Evolutionary conservation across 2,797 vertebrate species (phyloP), one percentile per base, ranked within the genome.

Genomic region (Botia almorhae): DNA sequence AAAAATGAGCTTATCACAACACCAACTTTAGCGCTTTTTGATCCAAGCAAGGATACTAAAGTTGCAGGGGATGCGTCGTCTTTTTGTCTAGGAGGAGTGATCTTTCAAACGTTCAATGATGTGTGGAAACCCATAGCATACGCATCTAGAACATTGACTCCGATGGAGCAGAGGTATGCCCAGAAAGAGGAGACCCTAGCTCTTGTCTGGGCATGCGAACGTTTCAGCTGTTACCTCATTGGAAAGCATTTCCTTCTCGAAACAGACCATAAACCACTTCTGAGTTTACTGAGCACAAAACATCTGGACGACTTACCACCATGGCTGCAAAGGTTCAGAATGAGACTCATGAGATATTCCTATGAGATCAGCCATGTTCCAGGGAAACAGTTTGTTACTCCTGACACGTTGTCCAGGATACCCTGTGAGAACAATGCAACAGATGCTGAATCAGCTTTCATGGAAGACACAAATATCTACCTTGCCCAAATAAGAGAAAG

Each of bases 381-480:
- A 29, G 67, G 21, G 7, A 69, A 69, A 69, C 36, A 39, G 6
- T 39, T 39, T 8, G 7, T 8, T 7, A 39, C 23, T 29, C 16
- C 23, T 17, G 21, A 29, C 7, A 29, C 0, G 16, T 8, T 69
- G 0, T 29, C 23, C 8, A 29, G 23, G 14, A 51, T 51, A 4
- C 46, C 67, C 48, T 53, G 23, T n/a, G 12, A 0, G 10, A 53
- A 17, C 0, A 2, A 70, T 12, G 48, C 10, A 33, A 33, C 4
- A 5, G 23, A 33, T 70, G 16, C 23, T 69, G 48, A 69, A 16
- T 29, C 48, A 69, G 7, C 48, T 70, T 14, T 69, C 10, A 53
- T 69, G 46, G 48, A 51, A 69, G 46, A 69, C 8, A 51, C 8
- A 69, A 51, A 51, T 53, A n/a, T 69, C 16, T 53, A 70, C 8